These are phyloP conservation scores for Thalassarche chlororhynchos DNA, from an alignment of 2,113 vertebrate genomes.

Conservation along the genomic window DNA sequence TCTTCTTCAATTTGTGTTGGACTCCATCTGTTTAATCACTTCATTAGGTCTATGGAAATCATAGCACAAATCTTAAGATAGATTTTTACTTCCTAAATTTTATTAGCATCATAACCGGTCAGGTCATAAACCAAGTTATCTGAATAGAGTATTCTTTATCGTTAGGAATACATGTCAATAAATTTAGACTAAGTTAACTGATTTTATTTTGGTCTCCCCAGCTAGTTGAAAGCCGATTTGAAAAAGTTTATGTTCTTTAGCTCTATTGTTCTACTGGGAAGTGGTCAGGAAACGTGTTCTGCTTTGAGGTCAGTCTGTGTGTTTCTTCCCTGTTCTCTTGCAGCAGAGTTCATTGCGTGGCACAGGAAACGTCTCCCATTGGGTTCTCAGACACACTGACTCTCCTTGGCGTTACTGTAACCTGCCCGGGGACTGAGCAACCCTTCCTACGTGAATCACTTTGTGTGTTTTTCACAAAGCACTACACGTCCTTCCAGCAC, in stretches of 20 bases:
- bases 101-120: not conserved
- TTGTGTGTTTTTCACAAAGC: not conserved
- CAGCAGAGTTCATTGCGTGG: rapidly evolving
- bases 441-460: not conserved
- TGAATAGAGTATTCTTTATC: not conserved
- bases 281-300: not conserved
- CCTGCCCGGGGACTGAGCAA: not conserved
- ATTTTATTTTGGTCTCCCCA: not conserved
- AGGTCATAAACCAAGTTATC: not conserved
- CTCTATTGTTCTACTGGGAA: slow-evolving; percentile 10
- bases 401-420: not conserved
- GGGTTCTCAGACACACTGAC: not conserved
- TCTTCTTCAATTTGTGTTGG: not conserved
- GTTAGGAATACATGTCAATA: not conserved
- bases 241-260: not conserved
- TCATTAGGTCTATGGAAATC: not conserved
- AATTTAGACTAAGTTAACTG: not conserved
- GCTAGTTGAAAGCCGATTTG: not conserved
- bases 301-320: not conserved
- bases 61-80: not conserved
- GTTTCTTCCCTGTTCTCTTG: not conserved
- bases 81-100: not conserved
- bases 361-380: not conserved
- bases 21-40: not conserved
- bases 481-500: not conserved